Evolutionary conservation across 2,888 invertebrate genomes (phyloP), one percentile per base, ranked within the genome.

Genomic region (Clusia tigrina): DNA sequence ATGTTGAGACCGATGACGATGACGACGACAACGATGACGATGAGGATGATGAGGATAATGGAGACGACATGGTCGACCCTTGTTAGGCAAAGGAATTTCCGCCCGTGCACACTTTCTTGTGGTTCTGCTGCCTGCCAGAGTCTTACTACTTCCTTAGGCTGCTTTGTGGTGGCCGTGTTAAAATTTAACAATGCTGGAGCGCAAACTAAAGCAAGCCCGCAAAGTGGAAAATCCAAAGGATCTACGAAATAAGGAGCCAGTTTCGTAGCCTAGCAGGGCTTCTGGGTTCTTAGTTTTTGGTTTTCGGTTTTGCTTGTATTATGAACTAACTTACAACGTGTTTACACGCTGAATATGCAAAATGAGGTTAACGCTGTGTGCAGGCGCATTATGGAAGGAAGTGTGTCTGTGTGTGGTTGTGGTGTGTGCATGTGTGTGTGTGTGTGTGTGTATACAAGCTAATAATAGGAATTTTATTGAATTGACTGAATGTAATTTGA

Each of bases 401-500:
- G n/a, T n/a, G n/a, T n/a, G n/a, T 23, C 55, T 55, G 20, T 55
- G 17, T 3, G 26, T 32, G 24, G 24, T 54, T 54, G 20, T 55
- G 20, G 18, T 15, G 37, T n/a, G 37, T 37, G 55, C 24, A 1
- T 42, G n/a, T 12, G 53, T 67, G 72, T 71, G 69, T 52, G 63
- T 59, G 64, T 53, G 25, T 53, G 51, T 51, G 37, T 26, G 51
- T 74, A 77, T 74, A 77, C 77, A 74, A 77, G 77, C 74, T 78
- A 76, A 74, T 78, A 78, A 74, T 74, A 77, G 77, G 77, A 78
- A 75, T 74, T 77, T 74, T 74, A 77, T 74, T 76, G 74, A 68
- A 48, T 12, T 25, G 17, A 18, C 37, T 55, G 3, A 32, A 37
- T 22, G 18, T 46, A 48, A 32, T 46, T 53, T 60, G 32, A 67